Conservation (phyloP, 2,113 vertebrate species). For the Cygnus atratus region DNA sequence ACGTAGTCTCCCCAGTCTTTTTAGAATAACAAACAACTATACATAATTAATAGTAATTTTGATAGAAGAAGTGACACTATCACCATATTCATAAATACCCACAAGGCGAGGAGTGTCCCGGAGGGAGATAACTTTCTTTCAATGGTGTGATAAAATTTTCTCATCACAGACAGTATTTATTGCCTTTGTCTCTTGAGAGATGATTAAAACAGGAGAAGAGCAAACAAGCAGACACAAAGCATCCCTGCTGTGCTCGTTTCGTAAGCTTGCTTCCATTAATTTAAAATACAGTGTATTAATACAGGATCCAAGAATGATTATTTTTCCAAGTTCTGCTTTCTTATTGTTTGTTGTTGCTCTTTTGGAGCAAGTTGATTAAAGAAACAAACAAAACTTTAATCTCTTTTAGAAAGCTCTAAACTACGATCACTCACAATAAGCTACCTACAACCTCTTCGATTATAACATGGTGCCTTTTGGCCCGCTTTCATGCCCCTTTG, state of each 20-base stretch:
- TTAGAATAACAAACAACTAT: conserved; percentile 16
- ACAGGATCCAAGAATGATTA: neutral
- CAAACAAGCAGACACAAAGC: neutral
- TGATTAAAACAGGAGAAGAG: conserved; percentile 8
- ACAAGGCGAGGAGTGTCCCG: neutral
- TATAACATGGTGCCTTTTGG: neutral
- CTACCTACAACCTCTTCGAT: neutral
- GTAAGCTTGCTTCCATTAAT: neutral
- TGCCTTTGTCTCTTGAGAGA: neutral
- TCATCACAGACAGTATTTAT: conserved; percentile 16
- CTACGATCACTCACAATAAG: neutral
- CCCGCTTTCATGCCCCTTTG: neutral
- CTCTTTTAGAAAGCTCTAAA: neutral
- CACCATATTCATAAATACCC: neutral
- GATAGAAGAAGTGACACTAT: conserved; percentile 16
- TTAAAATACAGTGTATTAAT: neutral
- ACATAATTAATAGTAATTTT: conserved; percentile 33
- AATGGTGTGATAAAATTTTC: conserved; percentile 8
- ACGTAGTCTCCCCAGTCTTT: neutral
- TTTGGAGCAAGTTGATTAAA: neutral
- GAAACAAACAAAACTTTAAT: neutral
- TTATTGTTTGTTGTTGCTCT: neutral
- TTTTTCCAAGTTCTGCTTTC: neutral
- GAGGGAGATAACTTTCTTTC: neutral
- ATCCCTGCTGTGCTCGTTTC: neutral